These are phyloP conservation scores for Ennomos quercinarius DNA, from an alignment of 2,888 invertebrate species.

Conservation along the genomic window DNA sequence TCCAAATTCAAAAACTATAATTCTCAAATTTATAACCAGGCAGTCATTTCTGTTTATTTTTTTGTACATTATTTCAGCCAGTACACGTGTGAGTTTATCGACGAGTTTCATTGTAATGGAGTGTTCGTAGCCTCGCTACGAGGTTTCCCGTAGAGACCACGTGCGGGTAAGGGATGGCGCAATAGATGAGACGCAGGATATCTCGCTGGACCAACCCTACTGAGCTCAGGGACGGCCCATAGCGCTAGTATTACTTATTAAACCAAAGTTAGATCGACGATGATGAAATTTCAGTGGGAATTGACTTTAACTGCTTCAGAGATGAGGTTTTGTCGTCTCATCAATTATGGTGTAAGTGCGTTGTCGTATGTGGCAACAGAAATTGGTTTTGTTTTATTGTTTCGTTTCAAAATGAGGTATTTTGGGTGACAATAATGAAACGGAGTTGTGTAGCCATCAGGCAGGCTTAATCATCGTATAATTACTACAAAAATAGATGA, in stretches of 20 bases:
- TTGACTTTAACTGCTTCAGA: slow-evolving; percentile 77
- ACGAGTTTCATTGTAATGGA: slow-evolving; percentile 63
- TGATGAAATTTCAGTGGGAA: slow-evolving; percentile 85
- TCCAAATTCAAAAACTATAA: slow-evolving; percentile 40
- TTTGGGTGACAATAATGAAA: slow-evolving; percentile 1
- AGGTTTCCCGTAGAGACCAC: slow-evolving; percentile 76
- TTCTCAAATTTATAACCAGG: slow-evolving; percentile 12
- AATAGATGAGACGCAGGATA: slow-evolving; percentile 70
- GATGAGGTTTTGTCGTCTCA: slow-evolving; percentile 75
- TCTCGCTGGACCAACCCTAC: slow-evolving; percentile 73
- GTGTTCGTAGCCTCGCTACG: slow-evolving; percentile 29
- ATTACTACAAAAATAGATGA: too few species aligned
- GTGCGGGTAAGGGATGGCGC: slow-evolving; percentile 72
- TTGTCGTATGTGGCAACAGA: slow-evolving; percentile 45
- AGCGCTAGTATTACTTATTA: slow-evolving; percentile 78
- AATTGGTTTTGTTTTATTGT: slow-evolving; percentile 44
- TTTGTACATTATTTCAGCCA: slow-evolving; percentile 34
- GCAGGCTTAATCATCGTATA: too few species aligned
- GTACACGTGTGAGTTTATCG: slow-evolving; percentile 51
- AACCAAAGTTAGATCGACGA: slow-evolving; percentile 81
- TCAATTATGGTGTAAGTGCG: slow-evolving; percentile 65
- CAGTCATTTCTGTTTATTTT: slow-evolving; percentile 35
- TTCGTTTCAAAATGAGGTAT: slow-evolving; percentile 35
- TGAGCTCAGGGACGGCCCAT: slow-evolving; percentile 75
- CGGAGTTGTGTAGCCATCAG: too few species aligned